Base-by-base conservation (phyloP, 2,113 vertebrate genomes). In the Mastomys coucha region DNA sequence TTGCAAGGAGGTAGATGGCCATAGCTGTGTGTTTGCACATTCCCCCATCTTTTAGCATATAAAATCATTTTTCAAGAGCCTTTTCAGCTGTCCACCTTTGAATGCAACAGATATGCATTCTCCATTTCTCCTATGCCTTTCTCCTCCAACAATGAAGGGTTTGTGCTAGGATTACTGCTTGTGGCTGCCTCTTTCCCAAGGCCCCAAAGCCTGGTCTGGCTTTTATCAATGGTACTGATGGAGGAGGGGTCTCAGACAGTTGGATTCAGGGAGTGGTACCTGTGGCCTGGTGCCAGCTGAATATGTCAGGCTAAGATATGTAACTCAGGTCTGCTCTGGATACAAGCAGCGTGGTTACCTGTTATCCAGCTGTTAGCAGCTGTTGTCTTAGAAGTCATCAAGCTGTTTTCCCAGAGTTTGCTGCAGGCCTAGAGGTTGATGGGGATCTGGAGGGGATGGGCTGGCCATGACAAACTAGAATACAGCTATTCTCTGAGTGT, bases 21-120 rank as follows among this genome's bases (percentile, higher is more conserved):
- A 67, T 72, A 63, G 77, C 89, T 88, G 33, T 45, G 1, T 90
- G 96, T 97, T 97, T 97, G 97, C 91, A 92, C 97, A 95, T 97
- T 39, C 98, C 95, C 96, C 98, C 97, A 94, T 98, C 98, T 99
- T 96, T 98, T 98, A 98, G 98, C 98, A 98, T 98, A 97, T 97
- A 95, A 97, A 98, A 98, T 99, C 99, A 99, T 99, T 99, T 99
- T 99, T 99, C 99, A 99, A 53, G 93, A 97, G 98, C 98, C 99
- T 98, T 99, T 99, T 99, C 99, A 99, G 98, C 98, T 99, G 99
- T 99, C 99, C 99, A 97, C 98, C 87, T 22, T 80, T 95, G 97
- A 99, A n/a, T n/a, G n/a, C 99, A 99, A 99, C 99, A 99, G 98
- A 98, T 99, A 98, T 98, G 97, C 96, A 7, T 69, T 90, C 92